Evolutionary conservation across 1,140 invertebrate species (phyloP), one percentile per base, ranked within the genome.

Genomic region (Drepana arcuata): DNA sequence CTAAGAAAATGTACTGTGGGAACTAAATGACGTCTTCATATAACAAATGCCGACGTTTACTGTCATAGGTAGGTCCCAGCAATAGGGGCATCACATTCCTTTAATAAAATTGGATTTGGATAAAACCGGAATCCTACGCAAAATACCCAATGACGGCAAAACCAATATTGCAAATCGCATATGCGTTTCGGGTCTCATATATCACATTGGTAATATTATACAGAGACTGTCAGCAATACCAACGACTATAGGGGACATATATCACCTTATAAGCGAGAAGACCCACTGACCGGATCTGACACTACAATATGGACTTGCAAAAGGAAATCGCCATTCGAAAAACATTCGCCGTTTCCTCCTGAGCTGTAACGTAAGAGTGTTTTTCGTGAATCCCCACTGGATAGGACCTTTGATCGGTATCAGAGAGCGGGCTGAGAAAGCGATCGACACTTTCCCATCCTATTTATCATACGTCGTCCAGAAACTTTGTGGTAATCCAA

Each of bases 351-450:
- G 23, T 60, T 61, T 59, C 55, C 56, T 53, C 42, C 13, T 38
- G 41, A 35, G 46, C 30, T 49, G 51, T 44, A 50, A 41, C 32
- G 36, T 41, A 45, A 45, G 43, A 53, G 43, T 42, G 32, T 36
- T 54, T 63, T 59, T 68, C 53, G 52, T 47, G 40, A 39, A 51
- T 41, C 32, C 36, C 13, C 45, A 34, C 41, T 42, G 49, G 45
- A 59, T 49, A 34, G 51, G 47, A 61, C 55, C 49, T 58, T 57
- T 67, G 58, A 63, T 73, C 57, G 58, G 41, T 56, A 67, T 73
- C 54, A 43, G 48, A 57, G 58, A 57, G 53, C 48, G 44, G 56
- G 50, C 52, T 43, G 61, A 58, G 63, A 66, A 61, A 67, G 50
- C 59, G 52, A 57, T 66, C 57, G 55, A 69, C 58, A 49, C 54